Evolutionary conservation across 2,888 invertebrate species (phyloP).

Genomic region (Temnothorax ravouxi): DNA sequence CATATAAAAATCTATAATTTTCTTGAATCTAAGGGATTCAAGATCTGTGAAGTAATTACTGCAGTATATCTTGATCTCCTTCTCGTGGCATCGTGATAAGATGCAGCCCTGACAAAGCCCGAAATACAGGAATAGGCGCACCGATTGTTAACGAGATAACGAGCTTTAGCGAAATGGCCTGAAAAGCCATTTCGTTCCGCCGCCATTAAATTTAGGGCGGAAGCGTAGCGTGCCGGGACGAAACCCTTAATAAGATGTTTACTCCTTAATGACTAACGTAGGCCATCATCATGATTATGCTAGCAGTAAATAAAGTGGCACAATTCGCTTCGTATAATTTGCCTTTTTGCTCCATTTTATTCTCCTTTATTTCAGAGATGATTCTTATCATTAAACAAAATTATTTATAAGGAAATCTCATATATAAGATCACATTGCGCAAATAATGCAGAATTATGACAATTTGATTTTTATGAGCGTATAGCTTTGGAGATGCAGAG

Average conservation of each 20-base stretch:
- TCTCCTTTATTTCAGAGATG: neutral
- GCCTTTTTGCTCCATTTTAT: neutral
- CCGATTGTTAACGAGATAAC: slow-evolving; percentile 73
- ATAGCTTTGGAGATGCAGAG: neutral
- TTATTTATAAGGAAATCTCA: neutral
- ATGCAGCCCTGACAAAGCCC: slow-evolving; percentile 64
- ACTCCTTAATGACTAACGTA: slow-evolving; percentile 63
- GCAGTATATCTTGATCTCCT: slow-evolving; percentile 1
- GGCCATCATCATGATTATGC: slow-evolving; percentile 57
- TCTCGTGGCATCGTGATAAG: slow-evolving; percentile 4
- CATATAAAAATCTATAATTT: neutral
- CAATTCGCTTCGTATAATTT: slow-evolving; percentile 39
- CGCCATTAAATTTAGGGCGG: slow-evolving; percentile 66
- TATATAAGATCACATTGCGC: neutral
- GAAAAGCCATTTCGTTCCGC: slow-evolving; percentile 61
- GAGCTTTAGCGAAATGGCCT: slow-evolving; percentile 67
- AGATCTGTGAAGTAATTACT: slow-evolving; percentile 5
- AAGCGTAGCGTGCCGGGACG: slow-evolving; percentile 49
- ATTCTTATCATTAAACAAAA: neutral
- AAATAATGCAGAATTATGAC: neutral
- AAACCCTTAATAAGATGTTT: slow-evolving; percentile 68
- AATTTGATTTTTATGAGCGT: neutral
- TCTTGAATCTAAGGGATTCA: neutral
- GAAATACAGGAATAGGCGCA: slow-evolving; percentile 69
- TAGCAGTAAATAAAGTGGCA: slow-evolving; percentile 49